Evolutionary conservation across 1,140 invertebrate genomes (phyloP).

Genomic region (Triops cancriformis): DNA sequence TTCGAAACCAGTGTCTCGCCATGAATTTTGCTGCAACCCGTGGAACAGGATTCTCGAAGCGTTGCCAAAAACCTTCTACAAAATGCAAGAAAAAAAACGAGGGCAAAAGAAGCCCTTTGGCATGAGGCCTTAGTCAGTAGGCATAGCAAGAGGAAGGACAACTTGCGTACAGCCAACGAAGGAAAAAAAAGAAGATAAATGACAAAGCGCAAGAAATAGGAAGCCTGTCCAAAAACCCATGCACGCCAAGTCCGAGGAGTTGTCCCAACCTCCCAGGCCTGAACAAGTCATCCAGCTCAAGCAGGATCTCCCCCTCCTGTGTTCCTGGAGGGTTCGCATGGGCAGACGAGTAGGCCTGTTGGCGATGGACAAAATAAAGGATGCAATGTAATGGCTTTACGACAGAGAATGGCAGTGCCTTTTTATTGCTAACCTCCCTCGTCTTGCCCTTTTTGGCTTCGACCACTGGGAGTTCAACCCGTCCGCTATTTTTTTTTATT

Average conservation of each 20-base stretch:
- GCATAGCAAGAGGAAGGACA: not conserved
- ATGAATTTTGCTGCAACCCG: not conserved
- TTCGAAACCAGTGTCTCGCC: not conserved
- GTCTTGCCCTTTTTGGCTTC: not conserved
- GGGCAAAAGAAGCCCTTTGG: not conserved
- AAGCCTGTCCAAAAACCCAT: not conserved
- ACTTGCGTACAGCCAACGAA: not conserved
- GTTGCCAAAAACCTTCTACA: not conserved
- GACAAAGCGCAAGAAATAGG: conserved; percentile 1
- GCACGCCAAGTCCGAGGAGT: not conserved
- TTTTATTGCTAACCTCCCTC: conserved; percentile 13
- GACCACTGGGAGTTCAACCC: conserved; percentile 8
- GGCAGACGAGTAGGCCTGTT: not conserved
- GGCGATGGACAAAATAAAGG: conserved; percentile 13
- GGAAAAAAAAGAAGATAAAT: not conserved
- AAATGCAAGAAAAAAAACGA: not conserved
- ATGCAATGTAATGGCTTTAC: conserved; percentile 14
- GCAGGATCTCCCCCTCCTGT: not conserved
- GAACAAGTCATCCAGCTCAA: not conserved
- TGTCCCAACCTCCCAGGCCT: not conserved
- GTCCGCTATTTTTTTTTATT: not conserved
- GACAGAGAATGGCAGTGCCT: conserved; percentile 3
- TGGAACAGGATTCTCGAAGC: not conserved
- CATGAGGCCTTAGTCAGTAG: not conserved
- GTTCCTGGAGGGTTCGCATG: not conserved